phyloP scores from a whole-genome alignment of 2,113 vertebrate genomes.

The Psettodes erumei region DNA sequence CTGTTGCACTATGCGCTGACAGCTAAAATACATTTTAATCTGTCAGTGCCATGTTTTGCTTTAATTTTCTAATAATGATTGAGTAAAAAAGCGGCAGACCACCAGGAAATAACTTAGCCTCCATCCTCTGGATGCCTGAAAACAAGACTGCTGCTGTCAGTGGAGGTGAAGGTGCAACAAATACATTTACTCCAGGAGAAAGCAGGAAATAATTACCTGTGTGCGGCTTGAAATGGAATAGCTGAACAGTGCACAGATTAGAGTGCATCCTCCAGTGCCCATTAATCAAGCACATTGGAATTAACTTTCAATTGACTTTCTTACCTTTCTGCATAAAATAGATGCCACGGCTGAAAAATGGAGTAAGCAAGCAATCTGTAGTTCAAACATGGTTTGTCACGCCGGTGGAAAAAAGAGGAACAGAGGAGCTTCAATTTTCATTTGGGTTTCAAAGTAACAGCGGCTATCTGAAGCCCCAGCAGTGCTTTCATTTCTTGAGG shows the following conservation, averaged over 20 bases:
- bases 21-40: not conserved
- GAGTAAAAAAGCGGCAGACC: not conserved
- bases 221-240: constrained; percentile 72
- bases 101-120: not conserved
- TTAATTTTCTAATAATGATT: not conserved
- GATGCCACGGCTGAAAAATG: constrained; percentile 71
- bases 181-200: constrained; percentile 75
- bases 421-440: constrained; percentile 33
- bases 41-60: not conserved
- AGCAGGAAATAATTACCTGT: constrained; percentile 72
- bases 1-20: not conserved
- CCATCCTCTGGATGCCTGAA: constrained; percentile 40
- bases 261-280: constrained; percentile 76
- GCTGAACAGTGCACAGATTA: constrained; percentile 75
- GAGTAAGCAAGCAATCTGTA: constrained; percentile 64
- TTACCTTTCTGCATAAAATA: constrained; percentile 69
- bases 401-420: constrained; percentile 30
- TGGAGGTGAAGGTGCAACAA: constrained; percentile 52
- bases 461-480: constrained; percentile 13
- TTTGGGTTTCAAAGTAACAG: constrained; percentile 39
- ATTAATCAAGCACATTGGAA: constrained; percentile 85
- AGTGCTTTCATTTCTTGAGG: constrained; percentile 30
- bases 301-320: constrained; percentile 86
- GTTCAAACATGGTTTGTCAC: constrained; percentile 61
- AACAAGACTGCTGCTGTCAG: constrained; percentile 60